Percentiles rank a stretch among this genome's conserved stretches.
Evolutionary conservation across 2,888 invertebrate species (phyloP).

Genomic region (Chaitophorus viminalis): DNA sequence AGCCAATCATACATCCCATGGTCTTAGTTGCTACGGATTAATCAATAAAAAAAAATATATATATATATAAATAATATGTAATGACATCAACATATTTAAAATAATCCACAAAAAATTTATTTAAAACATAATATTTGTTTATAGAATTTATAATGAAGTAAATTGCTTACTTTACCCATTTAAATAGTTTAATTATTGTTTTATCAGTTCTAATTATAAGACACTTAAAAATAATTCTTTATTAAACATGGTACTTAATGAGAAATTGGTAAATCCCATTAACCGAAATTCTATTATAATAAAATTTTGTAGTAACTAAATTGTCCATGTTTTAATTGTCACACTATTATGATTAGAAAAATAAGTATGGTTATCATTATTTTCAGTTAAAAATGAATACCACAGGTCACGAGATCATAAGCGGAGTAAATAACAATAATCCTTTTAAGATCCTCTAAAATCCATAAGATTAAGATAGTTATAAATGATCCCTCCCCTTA

Average conservation of each 20-base stretch:
- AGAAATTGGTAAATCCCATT: conserved; percentile 12
- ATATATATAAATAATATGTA: too few species aligned
- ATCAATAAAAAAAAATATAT: too few species aligned
- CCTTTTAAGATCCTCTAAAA: conserved; percentile 33
- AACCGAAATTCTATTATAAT: conserved; percentile 16
- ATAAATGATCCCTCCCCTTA: conserved; percentile 33
- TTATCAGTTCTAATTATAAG: background rate
- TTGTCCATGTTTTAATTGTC: conserved; percentile 33
- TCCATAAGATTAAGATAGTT: conserved; percentile 31
- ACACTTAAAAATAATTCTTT: background rate
- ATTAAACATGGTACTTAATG: conserved; percentile 31
- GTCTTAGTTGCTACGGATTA: too few species aligned
- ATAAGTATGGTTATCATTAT: background rate
- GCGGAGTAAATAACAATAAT: conserved; percentile 43
- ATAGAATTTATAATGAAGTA: background rate
- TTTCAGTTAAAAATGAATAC: conserved; percentile 32
- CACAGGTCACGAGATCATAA: conserved; percentile 25
- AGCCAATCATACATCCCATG: too few species aligned
- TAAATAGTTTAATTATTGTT: background rate
- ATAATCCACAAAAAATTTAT: background rate
- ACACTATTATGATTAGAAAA: background rate
- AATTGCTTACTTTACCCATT: background rate
- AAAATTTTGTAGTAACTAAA: background rate
- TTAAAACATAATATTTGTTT: background rate
- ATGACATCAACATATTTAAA: background rate